phyloP scores from a whole-genome alignment of 2,797 vertebrate genomes.

The Sarcophilus harrisii region DNA sequence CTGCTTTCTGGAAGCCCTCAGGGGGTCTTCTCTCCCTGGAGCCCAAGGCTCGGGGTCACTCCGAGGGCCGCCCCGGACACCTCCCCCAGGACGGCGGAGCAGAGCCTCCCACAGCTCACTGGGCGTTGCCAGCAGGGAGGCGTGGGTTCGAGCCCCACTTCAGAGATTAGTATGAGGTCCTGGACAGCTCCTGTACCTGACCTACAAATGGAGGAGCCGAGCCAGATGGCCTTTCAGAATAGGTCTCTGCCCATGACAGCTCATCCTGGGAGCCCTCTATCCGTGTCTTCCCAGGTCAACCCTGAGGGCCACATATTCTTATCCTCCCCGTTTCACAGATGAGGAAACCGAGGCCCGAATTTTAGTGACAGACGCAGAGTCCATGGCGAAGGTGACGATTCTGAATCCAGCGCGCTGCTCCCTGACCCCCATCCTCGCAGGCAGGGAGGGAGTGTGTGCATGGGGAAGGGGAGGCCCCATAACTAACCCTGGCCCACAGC shows the following conservation, averaged over 20 bases:
- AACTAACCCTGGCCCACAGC: too few species aligned
- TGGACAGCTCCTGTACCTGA: not conserved
- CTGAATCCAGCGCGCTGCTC: not conserved
- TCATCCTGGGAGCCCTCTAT: not conserved
- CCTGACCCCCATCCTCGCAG: not conserved
- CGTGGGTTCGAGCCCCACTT: too few species aligned
- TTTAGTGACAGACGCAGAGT: not conserved
- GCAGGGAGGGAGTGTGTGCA: too few species aligned
- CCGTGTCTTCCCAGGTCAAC: not conserved
- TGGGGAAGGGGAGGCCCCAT: too few species aligned
- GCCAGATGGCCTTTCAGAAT: too few species aligned
- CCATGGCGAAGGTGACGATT: not conserved
- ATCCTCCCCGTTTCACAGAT: not conserved
- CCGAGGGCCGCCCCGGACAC: not conserved
- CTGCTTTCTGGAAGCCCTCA: not conserved
- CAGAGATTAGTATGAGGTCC: too few species aligned
- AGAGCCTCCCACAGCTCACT: too few species aligned
- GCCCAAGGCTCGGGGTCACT: not conserved
- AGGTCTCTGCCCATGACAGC: not conserved
- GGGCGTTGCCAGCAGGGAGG: not conserved
- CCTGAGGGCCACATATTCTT: not conserved
- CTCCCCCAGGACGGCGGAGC: rapidly evolving
- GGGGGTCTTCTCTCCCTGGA: not conserved
- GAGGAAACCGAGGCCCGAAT: not conserved
- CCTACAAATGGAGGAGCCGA: not conserved